Base-by-base conservation (phyloP, 2,797 vertebrate species). In the Oreochromis mossambicus region DNA sequence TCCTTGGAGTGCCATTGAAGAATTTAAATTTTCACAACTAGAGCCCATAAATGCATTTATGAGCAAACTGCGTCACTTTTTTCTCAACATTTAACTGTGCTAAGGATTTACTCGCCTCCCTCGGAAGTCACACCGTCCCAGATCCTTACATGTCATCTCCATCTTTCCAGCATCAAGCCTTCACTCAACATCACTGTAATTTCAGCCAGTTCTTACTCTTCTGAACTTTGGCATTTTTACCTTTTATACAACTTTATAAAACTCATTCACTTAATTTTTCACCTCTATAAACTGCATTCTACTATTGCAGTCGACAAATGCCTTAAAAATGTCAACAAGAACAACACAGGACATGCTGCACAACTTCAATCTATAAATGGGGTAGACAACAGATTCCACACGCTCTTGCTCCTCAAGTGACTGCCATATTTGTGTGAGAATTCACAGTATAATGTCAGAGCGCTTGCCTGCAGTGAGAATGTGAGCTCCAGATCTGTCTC, bases 401-500 rank as follows among this genome's bases (percentile, higher is more conserved):
- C 17, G 43, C 24, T 82, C 63, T 61, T 52, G 81, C 70, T 56
- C 79, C 81, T 90, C 83, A 83, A 88, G 6, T 50, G 83, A 70
- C 61, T 73, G 77, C 4, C 24, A 36, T n/a, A 51, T 81, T 29
- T 56, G 85, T 87, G 92, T 66, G 86, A 92, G 80, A 92, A 78
- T 86, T 93, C 88, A 87, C 87, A 85, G 87, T 38, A 34, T 50
- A 55, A 78, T 63, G 87, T 79, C 58, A 84, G 56, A 82, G 82
- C 29, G 9, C 92, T 94, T 96, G 97, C 97, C 97, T 98, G 97
- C 85, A 98, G 95, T 43, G 97, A 98, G 95, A 98, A 98, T 77
- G 97, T 98, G 91, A 98, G 96, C 94, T 98, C 97, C 92, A 98
- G 96, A 89, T 98, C 97, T 0, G 97, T 98, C 94, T 98, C 97